Evolutionary conservation across 2,113 vertebrate genomes (phyloP), one percentile per base, ranked within the genome.

Genomic region (Dissostichus mawsoni): DNA sequence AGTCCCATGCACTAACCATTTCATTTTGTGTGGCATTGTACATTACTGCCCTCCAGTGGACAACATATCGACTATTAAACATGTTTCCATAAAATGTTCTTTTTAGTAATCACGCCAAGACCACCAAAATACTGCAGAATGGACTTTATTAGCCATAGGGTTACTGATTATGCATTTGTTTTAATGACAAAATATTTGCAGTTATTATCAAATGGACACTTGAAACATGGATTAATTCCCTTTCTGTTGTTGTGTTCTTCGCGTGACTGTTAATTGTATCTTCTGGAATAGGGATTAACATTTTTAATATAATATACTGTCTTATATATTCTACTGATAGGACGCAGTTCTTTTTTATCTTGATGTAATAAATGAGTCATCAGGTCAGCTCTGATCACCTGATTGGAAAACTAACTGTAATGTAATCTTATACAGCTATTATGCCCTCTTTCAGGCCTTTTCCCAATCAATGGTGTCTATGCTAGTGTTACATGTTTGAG

Each of bases 231-330:
- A 69, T 70, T 56, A 53, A 57, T 79, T 84, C 6, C 55, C 84
- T 80, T 71, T 78, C 45, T 53, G 56, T 86, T 57, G 55, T 78
- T 63, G 71, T 87, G 59, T 74, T 87, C 70, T 76, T 85, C 70
- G 78, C 36, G 59, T 87, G 91, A 91, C 89, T 92, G 90, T 92
- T 94, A 87, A 78, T 80, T 84, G 52, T 84, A 89, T 81, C 64
- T 78, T 84, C 76, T 76, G 68, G 61, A 78, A 87, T 86, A 84
- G 47, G 77, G 53, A 79, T 68, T 67, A 70, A 72, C 47, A 59
- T 78, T 91, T 89, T 88, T 83, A 65, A 80, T 56, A 86, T 82
- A 51, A 87, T 78, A 86, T 82, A 55, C 75, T 83, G 80, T 90
- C 84, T 85, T 82, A 81, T 88, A 82, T 88, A 84, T 83, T 88